phyloP scores from a whole-genome alignment of 1,140 invertebrate species.

The Harpegnathos saltator region DNA sequence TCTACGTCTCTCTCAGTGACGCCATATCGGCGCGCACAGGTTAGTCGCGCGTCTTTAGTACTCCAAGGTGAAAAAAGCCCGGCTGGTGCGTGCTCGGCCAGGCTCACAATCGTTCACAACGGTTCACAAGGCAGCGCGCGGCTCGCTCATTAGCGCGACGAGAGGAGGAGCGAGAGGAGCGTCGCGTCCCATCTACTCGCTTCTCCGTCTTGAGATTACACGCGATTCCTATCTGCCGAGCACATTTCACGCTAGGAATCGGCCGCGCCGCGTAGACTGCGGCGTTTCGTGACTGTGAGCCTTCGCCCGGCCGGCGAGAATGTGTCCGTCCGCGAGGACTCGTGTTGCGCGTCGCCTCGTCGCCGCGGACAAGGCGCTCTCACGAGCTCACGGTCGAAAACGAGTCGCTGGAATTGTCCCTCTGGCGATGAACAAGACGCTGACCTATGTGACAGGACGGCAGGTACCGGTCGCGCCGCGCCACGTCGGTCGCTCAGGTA shows the following conservation, averaged over 20 bases:
- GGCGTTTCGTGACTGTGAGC: constrained; percentile 41
- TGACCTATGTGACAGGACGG: constrained; percentile 54
- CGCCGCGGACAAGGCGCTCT: constrained; percentile 29
- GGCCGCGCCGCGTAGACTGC: constrained; percentile 19
- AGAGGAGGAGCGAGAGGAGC: not conserved
- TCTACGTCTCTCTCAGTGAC: no score
- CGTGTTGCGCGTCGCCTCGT: constrained; percentile 33
- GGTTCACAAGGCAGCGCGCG: constrained; percentile 34
- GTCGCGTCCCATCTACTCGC: constrained; percentile 31
- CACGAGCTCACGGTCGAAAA: constrained; percentile 46
- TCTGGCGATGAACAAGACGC: constrained; percentile 54
- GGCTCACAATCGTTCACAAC: constrained; percentile 36
- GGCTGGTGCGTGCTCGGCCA: not conserved
- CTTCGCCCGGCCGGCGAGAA: constrained; percentile 19
- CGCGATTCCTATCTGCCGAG: constrained; percentile 23
- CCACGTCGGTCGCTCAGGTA: constrained; percentile 10
- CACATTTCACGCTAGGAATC: constrained; percentile 32
- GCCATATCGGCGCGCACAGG: no score
- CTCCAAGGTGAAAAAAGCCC: not conserved
- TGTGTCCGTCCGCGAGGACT: constrained; percentile 25
- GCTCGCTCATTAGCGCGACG: constrained; percentile 27
- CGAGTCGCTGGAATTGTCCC: constrained; percentile 51
- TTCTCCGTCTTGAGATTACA: constrained; percentile 29
- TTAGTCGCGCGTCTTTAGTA: not conserved
- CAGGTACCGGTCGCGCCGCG: constrained; percentile 46